A percentile compares a stretch with the other conserved stretches of the same genome.
Evolutionary conservation across 2,797 vertebrate genomes (phyloP).

Genomic region (Dendrocincla fuliginosa): DNA sequence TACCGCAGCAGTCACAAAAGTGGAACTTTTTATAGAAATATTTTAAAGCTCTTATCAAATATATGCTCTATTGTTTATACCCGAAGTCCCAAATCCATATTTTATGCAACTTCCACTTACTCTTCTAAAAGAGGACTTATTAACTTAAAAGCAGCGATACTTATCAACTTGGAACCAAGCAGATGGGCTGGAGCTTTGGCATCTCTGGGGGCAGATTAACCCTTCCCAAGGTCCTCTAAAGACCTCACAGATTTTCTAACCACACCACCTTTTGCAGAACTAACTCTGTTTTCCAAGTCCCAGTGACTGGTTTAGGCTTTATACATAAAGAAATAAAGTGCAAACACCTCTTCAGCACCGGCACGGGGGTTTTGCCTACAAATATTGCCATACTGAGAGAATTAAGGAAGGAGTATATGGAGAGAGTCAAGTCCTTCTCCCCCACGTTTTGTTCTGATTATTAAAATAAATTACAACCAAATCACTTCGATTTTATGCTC

Average conservation of each 20-base stretch:
- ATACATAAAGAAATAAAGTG: not conserved
- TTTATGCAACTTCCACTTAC: conserved; percentile 67
- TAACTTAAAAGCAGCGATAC: conserved; percentile 54
- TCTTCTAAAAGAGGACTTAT: conserved; percentile 43
- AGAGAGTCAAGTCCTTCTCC: not conserved
- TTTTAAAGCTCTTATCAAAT: conserved; percentile 48
- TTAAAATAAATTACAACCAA: not conserved
- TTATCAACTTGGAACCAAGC: not conserved
- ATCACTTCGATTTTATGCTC: not conserved
- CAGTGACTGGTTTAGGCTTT: not conserved
- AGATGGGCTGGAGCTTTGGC: not conserved
- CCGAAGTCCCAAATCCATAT: conserved; percentile 29
- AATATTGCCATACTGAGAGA: not conserved
- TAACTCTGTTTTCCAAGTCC: not conserved
- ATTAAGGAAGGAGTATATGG: not conserved
- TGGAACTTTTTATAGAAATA: conserved; percentile 45
- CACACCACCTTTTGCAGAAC: fast-evolving
- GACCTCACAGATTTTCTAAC: not conserved
- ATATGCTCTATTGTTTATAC: conserved; percentile 38
- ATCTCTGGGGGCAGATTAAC: not conserved
- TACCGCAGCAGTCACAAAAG: conserved; percentile 32
- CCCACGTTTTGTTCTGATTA: not conserved
- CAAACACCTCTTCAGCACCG: not conserved
- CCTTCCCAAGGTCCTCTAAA: not conserved
- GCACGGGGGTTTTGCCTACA: not conserved